Evolutionary conservation across 2,113 vertebrate genomes (phyloP), one percentile per base, ranked within the genome.

Genomic region (Ceyx cyanopectus): DNA sequence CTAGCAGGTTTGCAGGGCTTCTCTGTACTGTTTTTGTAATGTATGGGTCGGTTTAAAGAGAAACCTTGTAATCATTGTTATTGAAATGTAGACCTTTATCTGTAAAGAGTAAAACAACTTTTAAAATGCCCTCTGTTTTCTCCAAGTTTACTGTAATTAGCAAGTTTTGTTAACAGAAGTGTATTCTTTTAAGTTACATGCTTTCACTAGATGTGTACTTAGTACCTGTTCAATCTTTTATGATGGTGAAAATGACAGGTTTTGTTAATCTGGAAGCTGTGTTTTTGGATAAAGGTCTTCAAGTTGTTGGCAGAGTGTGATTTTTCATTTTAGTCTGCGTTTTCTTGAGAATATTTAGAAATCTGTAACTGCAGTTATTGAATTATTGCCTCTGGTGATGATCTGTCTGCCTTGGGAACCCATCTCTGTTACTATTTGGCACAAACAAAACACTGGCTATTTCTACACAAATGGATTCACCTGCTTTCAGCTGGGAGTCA

Each of bases 211-310:
- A 19, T 60, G 40, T 57, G 37, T 89, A 18, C 73, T 88, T 78
- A 37, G 66, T 95, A 53, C 74, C 81, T 45, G 14, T 43, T 92
- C 46, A 29, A 74, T 92, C 87, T 91, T 93, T 95, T 91, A 81
- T 74, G 88, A 68, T 91, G 72, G 86, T 92, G 81, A 86, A 89
- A 87, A 91, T 78, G 62, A 96, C 58, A 67, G 46, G 29, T 51
- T 96, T 96, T 97, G 94, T 96, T 92, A 85, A 62, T 53, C 90
- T 68, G 72, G 80, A 89, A 54, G 2, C 70, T 40, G 94, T 94
- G 79, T 12, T 87, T 94, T 96, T 96, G 92, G 65, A 89, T 93
- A 94, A 87, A 97, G 95, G 61, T 84, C 72, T 88, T 81, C 69
- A 91, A 95, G 80, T 34, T 89, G 30, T 88, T 77, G 43, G 32